Evolutionary conservation across 2,888 invertebrate genomes (phyloP).

Genomic region (Sphaerolaimus hirsutus): DNA sequence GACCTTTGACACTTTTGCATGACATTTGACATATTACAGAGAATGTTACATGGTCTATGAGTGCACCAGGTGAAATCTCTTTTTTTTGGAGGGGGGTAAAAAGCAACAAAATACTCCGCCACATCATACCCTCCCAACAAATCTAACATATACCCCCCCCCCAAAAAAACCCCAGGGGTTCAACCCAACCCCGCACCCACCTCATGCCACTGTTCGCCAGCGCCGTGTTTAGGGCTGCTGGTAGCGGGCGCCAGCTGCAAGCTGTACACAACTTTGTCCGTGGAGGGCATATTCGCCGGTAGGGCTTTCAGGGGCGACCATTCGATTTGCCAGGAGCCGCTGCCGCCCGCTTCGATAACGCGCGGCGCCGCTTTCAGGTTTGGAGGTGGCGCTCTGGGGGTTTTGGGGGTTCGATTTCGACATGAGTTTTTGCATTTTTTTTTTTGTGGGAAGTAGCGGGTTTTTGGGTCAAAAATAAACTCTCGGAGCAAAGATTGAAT

Average conservation of each 20-base stretch:
- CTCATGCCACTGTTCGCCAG: constrained; percentile 27
- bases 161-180: too few relatives aligned
- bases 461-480: too few relatives aligned
- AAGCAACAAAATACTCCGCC: too few relatives aligned
- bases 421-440: too few relatives aligned
- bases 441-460: too few relatives aligned
- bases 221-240: constrained; percentile 41
- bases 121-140: too few relatives aligned
- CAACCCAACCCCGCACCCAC: too few relatives aligned
- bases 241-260: constrained; percentile 40
- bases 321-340: constrained; percentile 37
- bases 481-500: too few relatives aligned
- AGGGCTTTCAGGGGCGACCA: constrained; percentile 32
- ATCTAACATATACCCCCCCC: too few relatives aligned
- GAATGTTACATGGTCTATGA: neutral
- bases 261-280: constrained; percentile 47
- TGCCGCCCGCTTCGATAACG: constrained; percentile 34
- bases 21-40: neutral
- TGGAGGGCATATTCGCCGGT: constrained; percentile 24
- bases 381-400: constrained; percentile 59
- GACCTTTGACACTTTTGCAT: too few relatives aligned
- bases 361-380: constrained; percentile 44
- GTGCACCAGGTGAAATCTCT: neutral
- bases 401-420: too few relatives aligned
- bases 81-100: neutral